Evolutionary conservation across 2,888 invertebrate genomes (phyloP).

Genomic region (Drosophila paramelanica): DNA sequence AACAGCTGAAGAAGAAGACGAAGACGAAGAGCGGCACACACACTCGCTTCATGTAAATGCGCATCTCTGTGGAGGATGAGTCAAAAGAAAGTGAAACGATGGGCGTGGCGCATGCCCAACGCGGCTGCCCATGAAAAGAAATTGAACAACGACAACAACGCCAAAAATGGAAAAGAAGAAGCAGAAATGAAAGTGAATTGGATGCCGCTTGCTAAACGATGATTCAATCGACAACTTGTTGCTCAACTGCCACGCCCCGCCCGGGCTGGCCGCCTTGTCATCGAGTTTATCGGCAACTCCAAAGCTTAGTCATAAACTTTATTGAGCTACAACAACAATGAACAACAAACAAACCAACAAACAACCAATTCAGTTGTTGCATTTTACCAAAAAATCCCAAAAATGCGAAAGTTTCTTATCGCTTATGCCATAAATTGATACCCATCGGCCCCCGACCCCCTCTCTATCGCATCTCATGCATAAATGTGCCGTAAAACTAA

Average conservation of each 20-base stretch:
- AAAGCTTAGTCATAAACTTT: slow-evolving; percentile 49
- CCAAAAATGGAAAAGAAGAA: slow-evolving; percentile 1
- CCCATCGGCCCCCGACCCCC: neutral
- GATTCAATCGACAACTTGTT: slow-evolving; percentile 61
- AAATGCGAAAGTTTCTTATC: slow-evolving; percentile 73
- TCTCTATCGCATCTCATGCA: slow-evolving; percentile 40
- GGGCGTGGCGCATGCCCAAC: slow-evolving; percentile 43
- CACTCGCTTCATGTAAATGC: neutral
- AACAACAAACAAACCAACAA: neutral
- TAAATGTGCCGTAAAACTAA: slow-evolving; percentile 50
- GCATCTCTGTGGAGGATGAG: slow-evolving; percentile 32
- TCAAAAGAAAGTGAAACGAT: slow-evolving; percentile 64
- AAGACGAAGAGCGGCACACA: slow-evolving; percentile 5
- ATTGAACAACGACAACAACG: slow-evolving; percentile 41
- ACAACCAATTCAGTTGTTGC: slow-evolving; percentile 34
- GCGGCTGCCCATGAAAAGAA: slow-evolving; percentile 67
- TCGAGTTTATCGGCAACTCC: slow-evolving; percentile 28
- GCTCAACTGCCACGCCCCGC: slow-evolving; percentile 42
- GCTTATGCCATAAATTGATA: slow-evolving; percentile 35
- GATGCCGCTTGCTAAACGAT: slow-evolving; percentile 54
- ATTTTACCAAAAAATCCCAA: slow-evolving; percentile 26
- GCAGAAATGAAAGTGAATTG: slow-evolving; percentile 70
- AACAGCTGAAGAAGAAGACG: slow-evolving; percentile 27
- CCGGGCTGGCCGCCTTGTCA: slow-evolving; percentile 12
- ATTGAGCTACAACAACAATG: slow-evolving; percentile 35